Evolutionary conservation across 2,888 invertebrate genomes (phyloP), one percentile per base, ranked within the genome.

Genomic region (Agonopterix subpropinquella): DNA sequence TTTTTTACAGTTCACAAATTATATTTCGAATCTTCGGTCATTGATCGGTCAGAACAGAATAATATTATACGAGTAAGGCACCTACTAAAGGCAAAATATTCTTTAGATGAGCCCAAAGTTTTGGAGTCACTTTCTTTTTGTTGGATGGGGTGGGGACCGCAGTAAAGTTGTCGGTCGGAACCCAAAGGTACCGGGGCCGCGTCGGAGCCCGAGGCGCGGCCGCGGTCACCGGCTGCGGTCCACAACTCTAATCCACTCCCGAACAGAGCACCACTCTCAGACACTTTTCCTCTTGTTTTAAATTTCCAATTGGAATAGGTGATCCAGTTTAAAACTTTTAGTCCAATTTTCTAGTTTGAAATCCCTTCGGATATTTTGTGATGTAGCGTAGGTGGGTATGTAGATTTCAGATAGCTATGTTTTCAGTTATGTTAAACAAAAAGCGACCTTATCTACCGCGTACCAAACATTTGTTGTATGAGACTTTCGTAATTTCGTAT

Each of bases 251-350:
- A 86, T 85, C 80, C 77, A 85, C 76, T 86, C 82, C 70, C 62
- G 61, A 63, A 57, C 64, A 62, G 55, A 58, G 11, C 10, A 53
- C 64, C 58, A 61, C 61, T 56, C 64, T 60, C 60, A 57, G 58
- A 58, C 72, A 82, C 78, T 81, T 83, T 80, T 77, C 68, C 78
- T 74, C 73, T 67, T 72, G 75, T 78, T 85, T 84, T 80, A 83
- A 85, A 87, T 82, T 73, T 64, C 56, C 64, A 59, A 67, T 72
- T 75, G 66, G 71, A 66, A 77, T 75, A 75, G 75, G 78, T 78
- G 83, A 85, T 83, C 81, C 77, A 73, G 73, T 85, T 85, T 77
- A 72, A 43, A 83, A 86, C 73, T 86, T 82, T 71, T 64, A 73
- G 71, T 76, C 69, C 73, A 77, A 81, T 81, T 82, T 79, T 61